Base-by-base conservation (phyloP, 2,797 vertebrate species). In the Thunnus albacares region DNA sequence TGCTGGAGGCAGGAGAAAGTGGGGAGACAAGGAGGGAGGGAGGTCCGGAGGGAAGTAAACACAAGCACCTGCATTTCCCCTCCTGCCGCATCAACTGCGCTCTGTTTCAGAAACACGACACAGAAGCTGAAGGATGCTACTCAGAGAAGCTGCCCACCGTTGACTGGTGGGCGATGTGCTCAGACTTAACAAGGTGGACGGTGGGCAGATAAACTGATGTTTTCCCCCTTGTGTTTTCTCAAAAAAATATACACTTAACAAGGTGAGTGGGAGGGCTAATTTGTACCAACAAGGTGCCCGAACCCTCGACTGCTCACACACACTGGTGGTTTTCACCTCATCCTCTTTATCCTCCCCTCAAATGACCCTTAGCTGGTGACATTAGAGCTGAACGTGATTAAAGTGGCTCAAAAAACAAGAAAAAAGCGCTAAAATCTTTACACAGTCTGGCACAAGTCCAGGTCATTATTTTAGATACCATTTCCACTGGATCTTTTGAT, bases 1-100 rank as follows among this genome's bases (percentile, higher is more conserved):
- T 20, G 79, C 58, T 3, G 64, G 38, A 72, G 78, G 72, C 79
- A 64, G 73, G 76, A 75, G 75, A 80, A 79, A 75, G 88, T 41
- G 51, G 64, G 20, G 28, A 66, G 82, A 70, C 13, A 4, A 41
- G 67, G 69, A 75, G 75, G 35, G 79, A 75, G 68, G 75, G 82
- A 83, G 85, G 85, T 79, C 85, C 80, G 52, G 85, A 78, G 89
- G 88, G 86, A 89, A 86, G 89, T 89, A 90, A 91, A 92, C 87
- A 88, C 82, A 78, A 89, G 88, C 89, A 92, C 87, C 91, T 93
- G 92, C 88, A 81, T 85, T 83, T 88, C 79, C 84, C 84, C 57
- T 82, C 49, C 80, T 53, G 90, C 76, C 8, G 57, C 83, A 89
- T 88, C 85, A 78, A 82, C 82, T 0, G 56, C 4, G 47, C 82